These are phyloP conservation scores for Syritta pipiens DNA, from an alignment of 2,888 invertebrate genomes.

Conservation along the genomic window DNA sequence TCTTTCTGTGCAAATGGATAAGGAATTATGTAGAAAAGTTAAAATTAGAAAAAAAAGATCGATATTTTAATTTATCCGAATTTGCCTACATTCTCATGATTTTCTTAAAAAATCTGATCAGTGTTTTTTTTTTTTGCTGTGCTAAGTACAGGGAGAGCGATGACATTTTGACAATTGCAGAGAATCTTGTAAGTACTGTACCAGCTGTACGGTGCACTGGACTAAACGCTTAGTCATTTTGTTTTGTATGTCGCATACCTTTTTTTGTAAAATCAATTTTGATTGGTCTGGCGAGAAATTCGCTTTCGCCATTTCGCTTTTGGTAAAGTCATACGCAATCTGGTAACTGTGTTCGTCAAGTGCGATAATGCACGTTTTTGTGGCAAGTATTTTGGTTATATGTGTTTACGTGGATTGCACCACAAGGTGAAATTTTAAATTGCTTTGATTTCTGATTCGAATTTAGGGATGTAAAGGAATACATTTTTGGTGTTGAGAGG, in stretches of 20 bases:
- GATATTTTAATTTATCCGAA: too few species aligned
- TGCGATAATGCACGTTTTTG: not conserved
- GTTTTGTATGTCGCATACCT: constrained; percentile 12
- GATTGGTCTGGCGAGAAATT: constrained; percentile 16
- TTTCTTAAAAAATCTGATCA: not conserved
- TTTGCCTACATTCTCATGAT: too few species aligned
- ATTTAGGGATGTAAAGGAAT: not conserved
- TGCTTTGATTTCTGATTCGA: not conserved
- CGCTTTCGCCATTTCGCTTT: constrained; percentile 30
- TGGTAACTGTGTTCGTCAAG: constrained; percentile 7
- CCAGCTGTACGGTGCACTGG: constrained; percentile 13
- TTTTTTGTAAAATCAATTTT: constrained; percentile 33
- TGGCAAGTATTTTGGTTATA: not conserved
- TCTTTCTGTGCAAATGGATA: too few species aligned
- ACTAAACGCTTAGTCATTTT: constrained; percentile 46
- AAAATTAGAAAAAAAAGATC: too few species aligned
- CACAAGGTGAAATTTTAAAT: too few species aligned
- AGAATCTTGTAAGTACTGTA: not conserved
- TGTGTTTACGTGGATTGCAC: too few species aligned
- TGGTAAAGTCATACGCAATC: constrained; percentile 16
- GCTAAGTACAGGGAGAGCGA: too few species aligned
- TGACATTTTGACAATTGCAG: not conserved
- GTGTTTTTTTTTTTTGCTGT: too few species aligned
- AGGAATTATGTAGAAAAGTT: too few species aligned
- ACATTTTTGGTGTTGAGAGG: too few species aligned